phyloP scores from a whole-genome alignment of 1,140 invertebrate genomes.

The Cydia fagiglandana region DNA sequence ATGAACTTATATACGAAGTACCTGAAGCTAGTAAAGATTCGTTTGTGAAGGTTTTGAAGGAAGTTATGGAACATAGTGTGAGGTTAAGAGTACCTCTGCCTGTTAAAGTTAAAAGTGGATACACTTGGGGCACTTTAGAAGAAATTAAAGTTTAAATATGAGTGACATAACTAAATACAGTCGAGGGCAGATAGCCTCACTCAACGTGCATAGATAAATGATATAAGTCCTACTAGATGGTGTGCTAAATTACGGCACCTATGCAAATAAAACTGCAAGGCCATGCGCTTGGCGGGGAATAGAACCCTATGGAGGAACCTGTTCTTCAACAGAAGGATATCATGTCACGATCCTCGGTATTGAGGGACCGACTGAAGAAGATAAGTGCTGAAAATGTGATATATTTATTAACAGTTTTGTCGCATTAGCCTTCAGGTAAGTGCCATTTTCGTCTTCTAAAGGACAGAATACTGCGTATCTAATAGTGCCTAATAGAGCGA shows the following conservation, averaged over 20 bases:
- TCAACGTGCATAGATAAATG: no score
- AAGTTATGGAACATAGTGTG: slow-evolving; percentile 90
- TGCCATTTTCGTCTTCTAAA: background rate
- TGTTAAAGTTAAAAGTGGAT: slow-evolving; percentile 91
- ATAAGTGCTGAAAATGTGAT: background rate
- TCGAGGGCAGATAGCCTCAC: no score
- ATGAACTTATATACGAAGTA: slow-evolving; percentile 98
- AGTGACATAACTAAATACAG: no score
- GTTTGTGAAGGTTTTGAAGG: slow-evolving; percentile 84
- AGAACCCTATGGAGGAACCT: no score
- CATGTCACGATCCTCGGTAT: no score
- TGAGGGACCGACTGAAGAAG: no score
- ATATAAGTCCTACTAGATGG: no score
- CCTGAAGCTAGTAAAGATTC: slow-evolving; percentile 79
- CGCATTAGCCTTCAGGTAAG: background rate
- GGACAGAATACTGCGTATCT: background rate
- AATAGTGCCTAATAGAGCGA: slow-evolving; percentile 2
- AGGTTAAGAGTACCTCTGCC: slow-evolving; percentile 88
- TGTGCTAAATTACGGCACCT: no score
- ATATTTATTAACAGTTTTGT: background rate
- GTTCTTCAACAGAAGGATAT: no score
- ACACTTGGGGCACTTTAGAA: slow-evolving; percentile 87
- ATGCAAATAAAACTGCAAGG: no score
- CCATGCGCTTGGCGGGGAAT: no score
- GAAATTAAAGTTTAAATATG: slow-evolving; percentile 62